Base-by-base conservation (phyloP, 2,888 invertebrate species). In the Cerastis rubricosa region DNA sequence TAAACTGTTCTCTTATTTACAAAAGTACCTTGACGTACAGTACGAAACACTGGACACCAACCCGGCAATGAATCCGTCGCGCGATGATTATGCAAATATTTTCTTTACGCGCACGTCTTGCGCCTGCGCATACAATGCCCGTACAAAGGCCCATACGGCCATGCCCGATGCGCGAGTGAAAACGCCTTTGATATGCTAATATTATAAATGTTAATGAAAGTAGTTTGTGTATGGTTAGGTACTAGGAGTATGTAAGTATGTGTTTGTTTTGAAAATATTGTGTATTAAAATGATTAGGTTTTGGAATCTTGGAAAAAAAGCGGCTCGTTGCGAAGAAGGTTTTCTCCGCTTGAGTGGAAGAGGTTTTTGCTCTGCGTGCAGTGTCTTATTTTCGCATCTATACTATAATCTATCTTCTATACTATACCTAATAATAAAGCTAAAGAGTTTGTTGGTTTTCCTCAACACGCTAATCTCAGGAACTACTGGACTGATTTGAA, bases 81-180 rank as follows among this genome's bases (percentile, higher is more conserved):
- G 90, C 89, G 91, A 92, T 94, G 94, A 94, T 94, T 95, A 95
- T 95, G 95, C 94, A 94, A 95, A 95, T 95, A 93, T 91, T 91
- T 89, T 90, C 91, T 93, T 92, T 91, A 88, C 89, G 76, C 71
- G 67, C 71, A 78, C 70, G 72, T 88, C 88, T 85, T 87, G 89
- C 90, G 88, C 84, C 89, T 79, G 86, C 81, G 83, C 85, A 83
- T 87, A 92, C 90, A 90, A 91, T 89, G 84, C 78, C 84, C 85
- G 86, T 89, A 86, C 83, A 85, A 80, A 89, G 81, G 69, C 71
- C 17, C 75, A 76, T 78, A 67, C 83, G 64, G 47, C 78, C 43
- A 45, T 68, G 68, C 25, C n/a, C 29, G 77, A 82, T 82, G 85
- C 79, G 84, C 86, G 83, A 86, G 90, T 90, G 90, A 92, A 93